Evolutionary conservation across 1,140 invertebrate species (phyloP).

Genomic region (Sweltsa coloradensis): DNA sequence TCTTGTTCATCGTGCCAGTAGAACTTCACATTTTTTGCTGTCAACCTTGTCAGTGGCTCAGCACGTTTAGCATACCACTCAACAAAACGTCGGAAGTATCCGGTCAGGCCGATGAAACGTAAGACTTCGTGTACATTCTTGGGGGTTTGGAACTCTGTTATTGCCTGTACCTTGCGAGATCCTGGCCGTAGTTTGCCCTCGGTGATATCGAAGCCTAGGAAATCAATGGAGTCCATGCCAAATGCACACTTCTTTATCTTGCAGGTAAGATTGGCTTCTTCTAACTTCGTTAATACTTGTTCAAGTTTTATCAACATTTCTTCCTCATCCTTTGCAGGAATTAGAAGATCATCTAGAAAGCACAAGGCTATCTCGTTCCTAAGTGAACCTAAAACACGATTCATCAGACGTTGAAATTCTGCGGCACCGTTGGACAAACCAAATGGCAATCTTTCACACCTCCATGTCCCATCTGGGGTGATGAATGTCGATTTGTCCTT

Average conservation of each 20-base stretch:
- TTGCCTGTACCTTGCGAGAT: constrained; percentile 20
- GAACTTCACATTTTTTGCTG: too few species aligned
- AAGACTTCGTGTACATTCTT: constrained; percentile 22
- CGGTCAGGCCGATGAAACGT: constrained; percentile 33
- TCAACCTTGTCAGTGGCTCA: too few species aligned
- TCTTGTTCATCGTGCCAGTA: too few species aligned
- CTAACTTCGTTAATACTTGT: constrained; percentile 17
- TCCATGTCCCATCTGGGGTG: too few species aligned
- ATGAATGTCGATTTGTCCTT: too few species aligned
- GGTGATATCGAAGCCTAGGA: constrained; percentile 22
- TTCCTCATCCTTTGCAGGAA: constrained; percentile 17
- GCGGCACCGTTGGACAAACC: too few species aligned
- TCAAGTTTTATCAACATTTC: constrained; percentile 18
- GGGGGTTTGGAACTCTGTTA: constrained; percentile 20
- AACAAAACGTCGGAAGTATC: too few species aligned
- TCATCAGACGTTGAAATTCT: too few species aligned
- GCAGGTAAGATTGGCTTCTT: constrained; percentile 19
- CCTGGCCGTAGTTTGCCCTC: constrained; percentile 21
- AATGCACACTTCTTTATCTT: constrained; percentile 25
- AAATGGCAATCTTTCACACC: too few species aligned
- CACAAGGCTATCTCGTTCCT: constrained; percentile 4
- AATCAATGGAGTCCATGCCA: constrained; percentile 20
- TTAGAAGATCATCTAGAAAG: constrained; percentile 21
- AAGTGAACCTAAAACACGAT: too few species aligned
- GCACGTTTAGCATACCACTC: too few species aligned